Base-by-base conservation (phyloP, 2,113 vertebrate species). In the Pteruthius melanotis region DNA sequence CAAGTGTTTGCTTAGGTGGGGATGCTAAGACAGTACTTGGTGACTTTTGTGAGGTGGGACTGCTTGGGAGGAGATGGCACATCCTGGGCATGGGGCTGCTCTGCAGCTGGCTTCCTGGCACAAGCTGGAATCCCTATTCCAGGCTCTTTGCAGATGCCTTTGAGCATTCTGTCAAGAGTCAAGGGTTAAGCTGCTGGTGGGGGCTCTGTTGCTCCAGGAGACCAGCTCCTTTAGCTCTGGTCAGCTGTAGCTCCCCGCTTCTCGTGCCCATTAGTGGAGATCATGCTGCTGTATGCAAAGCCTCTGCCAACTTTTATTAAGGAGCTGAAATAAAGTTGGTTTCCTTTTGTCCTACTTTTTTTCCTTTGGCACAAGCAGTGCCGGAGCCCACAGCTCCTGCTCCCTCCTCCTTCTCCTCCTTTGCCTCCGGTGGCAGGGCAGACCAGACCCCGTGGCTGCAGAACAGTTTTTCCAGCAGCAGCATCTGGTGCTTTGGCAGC, bases 401-500 rank as follows among this genome's bases (percentile, higher is more conserved):
- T 90, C 49, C 78, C 88, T 84, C 87, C 87, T 77, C 79, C 65
- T 28, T 15, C 59, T 65, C 37, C 37, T 78, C 64, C 68, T 45
- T 56, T 65, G 77, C 84, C 79, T 74, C 63, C 2, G 2, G 75
- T 78, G 92, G 93, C 83, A 84, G 66, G 35, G 9, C 91, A 87
- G 82, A 45, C 15, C 83, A 61, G 66, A 69, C 19, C 68, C 70
- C 3, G 0, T 77, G 94, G 90, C 94, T 87, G 49, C 95, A 77
- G 71, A 80, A 26, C 11, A n/a, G 83, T 82, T 96, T 96, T 97
- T 96, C 96, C 95, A 97, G 93, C 89, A 94, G 91, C 94, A 93
- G 90, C 96, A 94, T 95, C 96, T 97, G 96, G 93, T 15, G 33
- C 45, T 85, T 95, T 97, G 96, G 95, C 97, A 95, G 80, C 20